Evolutionary conservation across 2,113 vertebrate species (phyloP).

Genomic region (Perca schrenkii): DNA sequence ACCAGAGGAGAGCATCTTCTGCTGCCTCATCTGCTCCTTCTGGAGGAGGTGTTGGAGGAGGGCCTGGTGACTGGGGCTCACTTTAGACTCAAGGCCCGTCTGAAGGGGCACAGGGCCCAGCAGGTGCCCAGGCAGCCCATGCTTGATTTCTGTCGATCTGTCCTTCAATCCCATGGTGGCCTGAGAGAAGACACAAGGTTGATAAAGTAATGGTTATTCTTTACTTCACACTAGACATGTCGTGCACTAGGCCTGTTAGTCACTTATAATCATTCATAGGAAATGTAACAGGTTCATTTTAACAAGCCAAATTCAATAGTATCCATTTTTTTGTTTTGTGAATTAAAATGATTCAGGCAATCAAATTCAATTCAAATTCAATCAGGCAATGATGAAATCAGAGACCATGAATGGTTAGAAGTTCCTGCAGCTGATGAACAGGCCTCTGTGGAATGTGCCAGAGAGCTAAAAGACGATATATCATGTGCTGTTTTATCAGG

Average conservation of each 20-base stretch:
- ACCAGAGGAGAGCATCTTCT: slow-evolving; percentile 94
- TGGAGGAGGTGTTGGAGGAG: slow-evolving; percentile 96
- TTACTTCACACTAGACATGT: background rate
- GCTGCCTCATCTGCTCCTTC: slow-evolving; percentile 97
- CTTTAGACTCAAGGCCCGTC: slow-evolving; percentile 90
- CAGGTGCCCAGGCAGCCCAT: slow-evolving; percentile 89
- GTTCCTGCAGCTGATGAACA: slow-evolving; percentile 51
- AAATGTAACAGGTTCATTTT: background rate
- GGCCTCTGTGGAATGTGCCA: slow-evolving; percentile 71
- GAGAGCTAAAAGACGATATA: slow-evolving; percentile 75
- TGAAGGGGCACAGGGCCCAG: slow-evolving; percentile 88
- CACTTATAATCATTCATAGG: background rate
- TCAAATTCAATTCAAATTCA: too few species aligned
- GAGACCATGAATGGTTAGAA: slow-evolving; percentile 27
- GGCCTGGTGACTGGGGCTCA: slow-evolving; percentile 96
- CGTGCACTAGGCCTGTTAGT: background rate
- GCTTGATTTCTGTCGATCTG: slow-evolving; percentile 87
- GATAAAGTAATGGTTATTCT: background rate
- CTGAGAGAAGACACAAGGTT: slow-evolving; percentile 74
- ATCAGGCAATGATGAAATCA: slow-evolving; percentile 16
- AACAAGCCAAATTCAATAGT: background rate
- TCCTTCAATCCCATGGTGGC: slow-evolving; percentile 91
- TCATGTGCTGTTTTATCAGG: slow-evolving; percentile 72
- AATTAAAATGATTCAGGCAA: slow-evolving; percentile 16
- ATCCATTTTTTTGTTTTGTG: slow-evolving; percentile 19